phyloP scores from a whole-genome alignment of 2,888 invertebrate genomes.

The Steinernema hermaphroditum region DNA sequence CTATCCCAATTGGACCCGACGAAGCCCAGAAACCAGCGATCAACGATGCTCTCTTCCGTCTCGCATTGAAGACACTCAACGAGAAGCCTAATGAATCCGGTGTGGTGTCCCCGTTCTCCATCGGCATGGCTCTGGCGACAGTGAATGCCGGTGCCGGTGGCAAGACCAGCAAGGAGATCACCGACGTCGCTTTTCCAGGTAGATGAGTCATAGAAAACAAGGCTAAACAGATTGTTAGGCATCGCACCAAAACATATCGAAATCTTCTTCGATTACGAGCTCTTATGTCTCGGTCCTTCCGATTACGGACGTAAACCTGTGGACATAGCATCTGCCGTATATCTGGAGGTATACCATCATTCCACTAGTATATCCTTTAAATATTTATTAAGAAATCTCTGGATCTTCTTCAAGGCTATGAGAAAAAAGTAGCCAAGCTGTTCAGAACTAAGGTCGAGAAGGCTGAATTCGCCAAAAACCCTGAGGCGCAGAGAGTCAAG shows the following conservation, averaged over 20 bases:
- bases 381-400: background rate
- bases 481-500: background rate
- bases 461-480: background rate
- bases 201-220: too few species aligned
- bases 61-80: background rate
- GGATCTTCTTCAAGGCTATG: background rate
- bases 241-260: too few species aligned
- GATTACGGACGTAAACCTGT: background rate
- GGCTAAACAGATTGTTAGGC: too few species aligned
- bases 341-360: background rate
- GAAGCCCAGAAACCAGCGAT: background rate
- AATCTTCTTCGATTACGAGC: too few species aligned
- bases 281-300: too few species aligned
- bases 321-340: background rate
- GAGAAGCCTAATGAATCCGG: background rate
- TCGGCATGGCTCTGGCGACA: background rate
- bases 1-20: too few species aligned
- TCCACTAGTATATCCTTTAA: background rate
- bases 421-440: background rate
- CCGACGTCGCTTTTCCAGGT: background rate
- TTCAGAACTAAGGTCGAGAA: background rate
- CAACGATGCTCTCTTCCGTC: slow-evolving; percentile 3
- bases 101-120: background rate
- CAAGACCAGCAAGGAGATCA: background rate
- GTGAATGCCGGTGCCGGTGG: background rate